Conservation (phyloP, 2,797 vertebrate genomes). For the Eulemur albifrons region DNA sequence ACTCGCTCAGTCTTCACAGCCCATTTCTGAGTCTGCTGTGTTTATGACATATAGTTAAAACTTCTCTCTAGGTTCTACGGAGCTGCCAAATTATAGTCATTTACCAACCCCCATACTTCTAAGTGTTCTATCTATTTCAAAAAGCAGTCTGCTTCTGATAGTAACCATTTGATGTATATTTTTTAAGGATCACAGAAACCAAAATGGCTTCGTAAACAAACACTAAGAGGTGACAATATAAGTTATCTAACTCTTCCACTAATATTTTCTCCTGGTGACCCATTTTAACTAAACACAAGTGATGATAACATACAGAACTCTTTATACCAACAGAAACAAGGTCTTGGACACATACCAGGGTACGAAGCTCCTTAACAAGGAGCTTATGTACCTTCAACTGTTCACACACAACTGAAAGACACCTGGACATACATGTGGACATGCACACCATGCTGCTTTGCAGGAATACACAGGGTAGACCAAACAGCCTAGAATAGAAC, state of each 20-base stretch:
- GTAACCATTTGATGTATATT: not conserved
- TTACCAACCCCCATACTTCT: not conserved
- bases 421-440: not conserved
- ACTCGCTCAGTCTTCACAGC: not conserved
- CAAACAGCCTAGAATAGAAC: not conserved
- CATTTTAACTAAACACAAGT: not conserved
- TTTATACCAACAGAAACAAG: not conserved
- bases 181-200: not conserved
- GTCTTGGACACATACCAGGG: not conserved
- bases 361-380: not conserved
- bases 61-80: not conserved
- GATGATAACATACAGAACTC: not conserved
- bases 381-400: not conserved
- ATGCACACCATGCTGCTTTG: not conserved
- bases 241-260: not conserved
- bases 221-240: not conserved
- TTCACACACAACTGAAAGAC: not conserved
- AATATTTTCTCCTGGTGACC: not conserved
- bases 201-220: conserved; percentile 33
- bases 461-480: not conserved
- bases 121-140: conserved; percentile 7
- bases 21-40: not conserved
- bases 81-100: not conserved
- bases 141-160: not conserved
- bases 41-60: not conserved